Evolutionary conservation across 2,888 invertebrate species (phyloP), one percentile per base, ranked within the genome.

Genomic region (Macrosiphum euphorbiae): DNA sequence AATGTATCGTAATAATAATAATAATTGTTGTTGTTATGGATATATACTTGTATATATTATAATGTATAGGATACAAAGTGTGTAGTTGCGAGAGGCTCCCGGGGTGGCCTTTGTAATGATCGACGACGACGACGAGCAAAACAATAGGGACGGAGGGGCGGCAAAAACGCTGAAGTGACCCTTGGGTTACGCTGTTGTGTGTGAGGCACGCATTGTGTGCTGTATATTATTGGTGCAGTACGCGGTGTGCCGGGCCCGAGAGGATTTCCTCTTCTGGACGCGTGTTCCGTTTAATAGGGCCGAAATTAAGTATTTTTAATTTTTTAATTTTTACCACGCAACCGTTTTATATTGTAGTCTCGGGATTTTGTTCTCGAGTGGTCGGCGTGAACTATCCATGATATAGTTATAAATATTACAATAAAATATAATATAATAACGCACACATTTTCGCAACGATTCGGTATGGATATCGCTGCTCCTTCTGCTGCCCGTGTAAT

Each of bases 91-190:
- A 89, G 89, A 88, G 61, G 50, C 93, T 94, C 93, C 93, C 90
- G 93, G 93, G 93, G 93, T 94, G 93, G 93, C 93, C 93, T 90
- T 94, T 94, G 93, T 94, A 94, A 94, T 90, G 93, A 94, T 94
- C 93, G 93, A 94, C 93, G 90, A 93, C 93, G 90, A 93, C 67
- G 50, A 88, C 90, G 47, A 47, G 47, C 93, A 47, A 94, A 94
- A 94, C 93, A 94, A 94, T 90, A 52, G 86, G 47, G 90, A 67
- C 28, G 47, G 90, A 90, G 58, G 90, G 92, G 41, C 41, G 41
- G 28, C 35, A 58, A 58, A 90, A 94, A 90, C 78, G 41, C 89
- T 47, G 58, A 90, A 94, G 90, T 94, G 90, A 94, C 93, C 90
- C 93, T 90, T 84, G 90, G 90, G 85, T 61, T 87, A n/a, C n/a